A percentile compares a stretch with the other conserved stretches of the same genome.
Evolutionary conservation across 2,797 vertebrate species (phyloP).

Genomic region (Periparus ater): DNA sequence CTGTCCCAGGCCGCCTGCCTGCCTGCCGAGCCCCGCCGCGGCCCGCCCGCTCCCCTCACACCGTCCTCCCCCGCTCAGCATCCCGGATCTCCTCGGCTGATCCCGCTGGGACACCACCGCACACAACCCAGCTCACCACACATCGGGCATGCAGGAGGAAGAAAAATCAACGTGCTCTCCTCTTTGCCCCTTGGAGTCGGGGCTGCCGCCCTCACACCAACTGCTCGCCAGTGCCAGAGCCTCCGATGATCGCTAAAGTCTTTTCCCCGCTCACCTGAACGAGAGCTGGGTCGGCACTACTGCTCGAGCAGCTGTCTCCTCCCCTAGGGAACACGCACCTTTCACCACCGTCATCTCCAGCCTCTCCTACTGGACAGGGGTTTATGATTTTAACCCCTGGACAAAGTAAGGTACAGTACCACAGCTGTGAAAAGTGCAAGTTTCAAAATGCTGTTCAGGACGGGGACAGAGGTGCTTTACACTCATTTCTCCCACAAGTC

Average conservation of each 20-base stretch:
- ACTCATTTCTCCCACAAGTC: not conserved
- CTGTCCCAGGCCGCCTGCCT: not conserved
- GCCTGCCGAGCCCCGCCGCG: not conserved
- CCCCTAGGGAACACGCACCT: not conserved
- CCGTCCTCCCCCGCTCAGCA: not conserved
- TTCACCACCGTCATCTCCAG: not conserved
- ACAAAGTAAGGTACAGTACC: not conserved
- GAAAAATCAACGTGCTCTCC: not conserved
- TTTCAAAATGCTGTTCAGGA: not conserved
- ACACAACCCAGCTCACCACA: fast-evolving
- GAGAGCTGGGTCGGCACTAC: not conserved
- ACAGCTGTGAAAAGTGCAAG: not conserved
- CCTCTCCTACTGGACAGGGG: not conserved
- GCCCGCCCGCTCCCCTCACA: not conserved
- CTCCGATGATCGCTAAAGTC: not conserved
- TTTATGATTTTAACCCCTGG: not conserved
- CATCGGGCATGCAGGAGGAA: not conserved
- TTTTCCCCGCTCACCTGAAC: not conserved
- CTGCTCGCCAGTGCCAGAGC: not conserved
- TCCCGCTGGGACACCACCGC: fast-evolving
- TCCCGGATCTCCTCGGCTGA: not conserved
- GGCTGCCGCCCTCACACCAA: not conserved
- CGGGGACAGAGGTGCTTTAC: not conserved
- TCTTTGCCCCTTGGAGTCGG: not conserved
- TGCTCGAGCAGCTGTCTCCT: not conserved